Percentiles rank a stretch among this genome's conserved stretches.
phyloP scores from a whole-genome alignment of 1,140 invertebrate species.

The Aphelinus certus region DNA sequence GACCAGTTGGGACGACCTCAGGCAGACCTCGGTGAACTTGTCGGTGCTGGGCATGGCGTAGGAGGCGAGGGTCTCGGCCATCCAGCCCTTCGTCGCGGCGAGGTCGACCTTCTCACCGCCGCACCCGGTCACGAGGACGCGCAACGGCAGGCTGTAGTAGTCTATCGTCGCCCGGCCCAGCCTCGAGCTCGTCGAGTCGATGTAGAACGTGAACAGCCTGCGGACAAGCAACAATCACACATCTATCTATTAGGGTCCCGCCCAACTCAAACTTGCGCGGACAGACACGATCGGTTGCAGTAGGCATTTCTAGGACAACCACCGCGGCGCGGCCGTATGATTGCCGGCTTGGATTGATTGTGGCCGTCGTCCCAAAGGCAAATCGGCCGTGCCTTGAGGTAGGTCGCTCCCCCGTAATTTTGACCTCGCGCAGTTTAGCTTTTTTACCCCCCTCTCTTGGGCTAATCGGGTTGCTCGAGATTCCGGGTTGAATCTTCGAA shows the following conservation, averaged over 20 bases:
- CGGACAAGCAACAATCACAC: background rate
- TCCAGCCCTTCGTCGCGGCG: constrained; percentile 82
- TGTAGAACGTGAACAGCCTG: constrained; percentile 84
- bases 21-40: constrained; percentile 76
- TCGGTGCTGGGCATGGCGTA: constrained; percentile 83
- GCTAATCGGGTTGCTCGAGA: too few relatives aligned
- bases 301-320: background rate
- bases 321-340: too few relatives aligned
- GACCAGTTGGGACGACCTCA: constrained; percentile 80
- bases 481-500: too few relatives aligned
- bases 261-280: too few relatives aligned
- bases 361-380: too few relatives aligned
- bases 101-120: constrained; percentile 71
- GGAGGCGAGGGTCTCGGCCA: constrained; percentile 83
- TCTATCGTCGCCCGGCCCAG: constrained; percentile 76
- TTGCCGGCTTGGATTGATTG: too few relatives aligned
- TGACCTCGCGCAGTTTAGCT: too few relatives aligned
- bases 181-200: constrained; percentile 83
- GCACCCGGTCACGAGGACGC: constrained; percentile 83
- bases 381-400: too few relatives aligned
- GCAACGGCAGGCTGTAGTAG: constrained; percentile 83
- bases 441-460: too few relatives aligned
- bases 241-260: too few relatives aligned
- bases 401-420: too few relatives aligned
- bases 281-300: background rate